Conservation (phyloP, 2,888 invertebrate genomes). For the Ectemnius cavifrons region DNA sequence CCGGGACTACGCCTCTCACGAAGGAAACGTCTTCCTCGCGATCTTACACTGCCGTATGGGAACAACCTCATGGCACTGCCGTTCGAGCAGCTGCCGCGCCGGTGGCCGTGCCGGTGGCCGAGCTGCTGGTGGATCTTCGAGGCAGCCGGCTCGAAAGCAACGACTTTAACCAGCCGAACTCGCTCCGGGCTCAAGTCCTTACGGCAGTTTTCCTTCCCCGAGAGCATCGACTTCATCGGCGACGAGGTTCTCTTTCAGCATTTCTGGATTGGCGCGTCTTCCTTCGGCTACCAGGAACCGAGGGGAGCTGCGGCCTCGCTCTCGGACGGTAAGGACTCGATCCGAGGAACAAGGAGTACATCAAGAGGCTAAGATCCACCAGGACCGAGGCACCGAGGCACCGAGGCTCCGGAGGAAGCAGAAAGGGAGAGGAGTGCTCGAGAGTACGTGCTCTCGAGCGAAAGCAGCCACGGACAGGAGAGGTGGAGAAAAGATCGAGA, state of each 20-base stretch:
- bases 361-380: conserved; percentile 4
- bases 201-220: conserved; percentile 17
- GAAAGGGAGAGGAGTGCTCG: conserved; percentile 31
- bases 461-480: conserved; percentile 29
- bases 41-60: neutral
- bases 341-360: neutral
- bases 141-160: too few species aligned
- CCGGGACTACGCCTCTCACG: conserved; percentile 13
- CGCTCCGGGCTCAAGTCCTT: neutral
- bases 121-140: too few species aligned
- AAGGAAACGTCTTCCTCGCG: conserved; percentile 13
- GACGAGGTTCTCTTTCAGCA: conserved; percentile 17
- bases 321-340: conserved; percentile 23
- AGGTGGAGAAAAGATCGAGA: conserved; percentile 9
- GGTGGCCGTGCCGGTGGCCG: too few species aligned
- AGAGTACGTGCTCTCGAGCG: conserved; percentile 25
- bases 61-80: conserved; percentile 12
- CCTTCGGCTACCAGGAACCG: conserved; percentile 24
- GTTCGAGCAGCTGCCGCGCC: neutral
- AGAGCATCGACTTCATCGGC: conserved; percentile 30
- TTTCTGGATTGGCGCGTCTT: conserved; percentile 59
- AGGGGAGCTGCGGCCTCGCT: conserved; percentile 22
- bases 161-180: neutral
- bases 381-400: too few species aligned
- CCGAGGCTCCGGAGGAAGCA: conserved; percentile 21